Percentiles rank a stretch among this genome's conserved stretches.
phyloP scores from a whole-genome alignment of 2,888 invertebrate genomes.

The Drosophila stalkeri region DNA sequence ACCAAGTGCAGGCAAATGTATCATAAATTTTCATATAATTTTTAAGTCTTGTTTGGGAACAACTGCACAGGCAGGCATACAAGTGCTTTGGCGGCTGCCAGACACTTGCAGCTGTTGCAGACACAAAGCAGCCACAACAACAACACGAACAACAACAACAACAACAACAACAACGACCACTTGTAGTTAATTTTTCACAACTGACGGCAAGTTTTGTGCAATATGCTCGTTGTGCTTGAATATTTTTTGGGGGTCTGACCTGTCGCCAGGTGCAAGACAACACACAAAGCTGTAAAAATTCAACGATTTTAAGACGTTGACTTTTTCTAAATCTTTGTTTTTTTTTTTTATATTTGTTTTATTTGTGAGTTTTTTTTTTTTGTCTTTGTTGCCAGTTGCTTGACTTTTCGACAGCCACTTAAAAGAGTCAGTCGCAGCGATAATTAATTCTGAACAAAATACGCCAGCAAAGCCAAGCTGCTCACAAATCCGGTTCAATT shows the following conservation, averaged over 20 bases:
- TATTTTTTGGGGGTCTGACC: constrained; percentile 57
- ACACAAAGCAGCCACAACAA: constrained; percentile 48
- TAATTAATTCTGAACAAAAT: constrained; percentile 73
- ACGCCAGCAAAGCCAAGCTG: constrained; percentile 37
- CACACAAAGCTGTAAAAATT: constrained; percentile 55
- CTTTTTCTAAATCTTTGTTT: constrained; percentile 53
- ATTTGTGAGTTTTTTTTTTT: constrained; percentile 11
- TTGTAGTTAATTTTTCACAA: constrained; percentile 79
- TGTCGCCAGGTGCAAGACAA: constrained; percentile 75
- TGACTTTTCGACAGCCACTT: constrained; percentile 74
- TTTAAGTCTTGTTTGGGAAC: constrained; percentile 70
- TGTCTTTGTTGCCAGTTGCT: constrained; percentile 28
- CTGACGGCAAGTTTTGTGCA: constrained; percentile 75
- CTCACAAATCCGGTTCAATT: constrained; percentile 72
- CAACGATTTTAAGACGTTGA: constrained; percentile 63
- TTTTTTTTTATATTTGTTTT: background rate
- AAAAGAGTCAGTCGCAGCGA: constrained; percentile 63
- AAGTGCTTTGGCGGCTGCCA: constrained; percentile 64
- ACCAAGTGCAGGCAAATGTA: constrained; percentile 79
- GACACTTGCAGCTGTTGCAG: constrained; percentile 75
- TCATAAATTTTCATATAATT: constrained; percentile 80
- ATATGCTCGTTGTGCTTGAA: constrained; percentile 51
- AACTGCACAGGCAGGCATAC: constrained; percentile 48
- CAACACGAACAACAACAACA: constrained; percentile 49
- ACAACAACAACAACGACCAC: constrained; percentile 58